A percentile compares a stretch with the other conserved stretches of the same genome.
Evolutionary conservation across 2,888 invertebrate genomes (phyloP).

Genomic region (Epirrhoe alternata): DNA sequence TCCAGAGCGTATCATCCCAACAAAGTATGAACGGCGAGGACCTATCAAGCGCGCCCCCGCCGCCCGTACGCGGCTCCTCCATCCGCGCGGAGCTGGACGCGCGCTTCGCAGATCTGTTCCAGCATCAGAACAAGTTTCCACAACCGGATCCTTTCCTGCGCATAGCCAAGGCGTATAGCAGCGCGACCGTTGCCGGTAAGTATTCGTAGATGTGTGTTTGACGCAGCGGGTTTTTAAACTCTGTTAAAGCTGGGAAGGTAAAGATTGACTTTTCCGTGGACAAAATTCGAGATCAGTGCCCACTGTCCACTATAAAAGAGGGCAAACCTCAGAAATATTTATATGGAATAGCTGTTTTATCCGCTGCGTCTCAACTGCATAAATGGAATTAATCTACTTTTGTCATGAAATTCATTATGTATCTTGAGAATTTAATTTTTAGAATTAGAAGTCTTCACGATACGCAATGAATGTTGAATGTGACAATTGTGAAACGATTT

Average conservation of each 20-base stretch:
- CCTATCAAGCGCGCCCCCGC: constrained; percentile 76
- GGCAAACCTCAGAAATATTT: too few species aligned
- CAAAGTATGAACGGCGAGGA: constrained; percentile 57
- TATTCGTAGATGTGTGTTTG: constrained; percentile 45
- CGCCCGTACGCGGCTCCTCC: constrained; percentile 87
- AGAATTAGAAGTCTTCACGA: background rate
- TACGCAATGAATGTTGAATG: background rate
- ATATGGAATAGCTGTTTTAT: too few species aligned
- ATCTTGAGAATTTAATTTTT: background rate
- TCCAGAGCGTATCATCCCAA: constrained; percentile 49
- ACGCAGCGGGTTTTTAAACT: background rate
- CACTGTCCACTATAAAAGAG: too few species aligned
- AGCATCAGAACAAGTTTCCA: constrained; percentile 86
- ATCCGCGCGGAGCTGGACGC: constrained; percentile 88
- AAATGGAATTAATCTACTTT: background rate
- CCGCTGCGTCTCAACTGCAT: background rate
- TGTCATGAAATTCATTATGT: background rate
- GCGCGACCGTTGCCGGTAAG: constrained; percentile 81
- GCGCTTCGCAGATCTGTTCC: constrained; percentile 88
- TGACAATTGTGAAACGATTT: background rate
- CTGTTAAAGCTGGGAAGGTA: too few species aligned
- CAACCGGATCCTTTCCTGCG: constrained; percentile 88
- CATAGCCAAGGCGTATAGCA: constrained; percentile 88
- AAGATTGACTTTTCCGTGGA: too few species aligned
- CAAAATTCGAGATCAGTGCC: too few species aligned